A percentile compares a stretch with the other conserved stretches of the same genome.
Evolutionary conservation across 2,797 vertebrate species (phyloP).

Genomic region (Champsocephalus gunnari): DNA sequence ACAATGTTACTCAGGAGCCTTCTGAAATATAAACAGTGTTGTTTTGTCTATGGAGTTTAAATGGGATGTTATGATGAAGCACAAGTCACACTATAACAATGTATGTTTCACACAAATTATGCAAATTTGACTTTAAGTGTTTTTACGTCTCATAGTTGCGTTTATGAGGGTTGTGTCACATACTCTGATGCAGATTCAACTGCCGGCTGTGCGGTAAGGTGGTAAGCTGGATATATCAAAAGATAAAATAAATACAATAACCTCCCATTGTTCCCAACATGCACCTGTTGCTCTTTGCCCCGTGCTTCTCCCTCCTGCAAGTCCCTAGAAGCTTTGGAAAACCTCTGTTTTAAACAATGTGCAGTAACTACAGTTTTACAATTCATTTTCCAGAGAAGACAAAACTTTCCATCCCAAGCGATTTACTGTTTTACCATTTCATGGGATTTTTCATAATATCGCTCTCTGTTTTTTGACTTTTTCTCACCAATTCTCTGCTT

Average conservation of each 20-base stretch:
- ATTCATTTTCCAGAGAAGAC: not conserved
- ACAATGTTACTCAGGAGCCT: too few relatives aligned
- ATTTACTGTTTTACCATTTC: conserved; percentile 1
- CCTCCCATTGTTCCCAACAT: not conserved
- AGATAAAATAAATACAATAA: not conserved
- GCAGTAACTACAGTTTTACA: not conserved
- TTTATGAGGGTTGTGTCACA: too few relatives aligned
- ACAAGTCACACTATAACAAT: too few relatives aligned
- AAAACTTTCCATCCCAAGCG: not conserved
- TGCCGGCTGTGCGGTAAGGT: not conserved
- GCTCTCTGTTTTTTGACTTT: conserved; percentile 20
- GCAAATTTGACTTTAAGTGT: too few relatives aligned
- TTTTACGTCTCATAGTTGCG: too few relatives aligned
- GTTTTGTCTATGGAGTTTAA: too few relatives aligned
- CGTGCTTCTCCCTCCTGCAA: not conserved
- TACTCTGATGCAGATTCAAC: not conserved
- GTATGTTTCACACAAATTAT: too few relatives aligned
- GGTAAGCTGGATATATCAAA: not conserved
- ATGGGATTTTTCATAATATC: too few relatives aligned
- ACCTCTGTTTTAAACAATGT: not conserved
- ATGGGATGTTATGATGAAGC: too few relatives aligned
- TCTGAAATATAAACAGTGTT: too few relatives aligned
- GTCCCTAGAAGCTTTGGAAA: not conserved
- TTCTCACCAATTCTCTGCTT: conserved; percentile 38
- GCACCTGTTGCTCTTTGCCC: conserved; percentile 8